Percentiles rank a stretch among this genome's conserved stretches.
Conservation (phyloP, 2,797 vertebrate species). For the Poecilia gillii region DNA sequence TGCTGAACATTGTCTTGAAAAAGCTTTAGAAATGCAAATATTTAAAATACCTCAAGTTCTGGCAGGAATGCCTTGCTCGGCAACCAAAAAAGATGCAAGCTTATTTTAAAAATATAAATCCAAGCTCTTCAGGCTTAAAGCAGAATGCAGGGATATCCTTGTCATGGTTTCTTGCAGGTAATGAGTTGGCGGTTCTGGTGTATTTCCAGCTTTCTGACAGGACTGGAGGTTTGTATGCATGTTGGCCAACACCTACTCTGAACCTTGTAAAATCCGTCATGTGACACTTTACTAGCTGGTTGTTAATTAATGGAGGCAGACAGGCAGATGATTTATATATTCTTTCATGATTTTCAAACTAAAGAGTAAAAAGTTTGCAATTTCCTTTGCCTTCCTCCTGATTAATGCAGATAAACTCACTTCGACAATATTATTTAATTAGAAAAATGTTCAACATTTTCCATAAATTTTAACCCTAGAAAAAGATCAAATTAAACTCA, state of each 20-base stretch:
- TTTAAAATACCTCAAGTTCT: slow-evolving; percentile 21
- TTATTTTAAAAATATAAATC: slow-evolving; percentile 34
- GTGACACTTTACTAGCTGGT: slow-evolving; percentile 65
- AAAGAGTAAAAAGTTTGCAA: slow-evolving; percentile 16
- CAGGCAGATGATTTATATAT: slow-evolving; percentile 39
- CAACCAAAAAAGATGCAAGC: slow-evolving; percentile 11
- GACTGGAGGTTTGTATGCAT: slow-evolving; percentile 67
- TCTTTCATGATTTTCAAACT: slow-evolving; percentile 40
- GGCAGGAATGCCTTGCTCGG: slow-evolving; percentile 26
- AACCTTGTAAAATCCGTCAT: slow-evolving; percentile 73
- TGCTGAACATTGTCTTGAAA: slow-evolving; percentile 12
- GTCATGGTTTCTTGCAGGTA: slow-evolving; percentile 71
- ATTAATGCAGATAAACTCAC: background rate
- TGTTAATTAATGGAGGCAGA: slow-evolving; percentile 53
- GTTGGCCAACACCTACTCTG: slow-evolving; percentile 73
- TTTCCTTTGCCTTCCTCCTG: slow-evolving; percentile 18
- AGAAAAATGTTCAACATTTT: slow-evolving; percentile 20
- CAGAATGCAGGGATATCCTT: slow-evolving; percentile 62
- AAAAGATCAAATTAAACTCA: background rate
- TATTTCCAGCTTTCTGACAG: slow-evolving; percentile 69
- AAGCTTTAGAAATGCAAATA: slow-evolving; percentile 19
- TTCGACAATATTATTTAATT: background rate
- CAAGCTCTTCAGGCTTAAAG: slow-evolving; percentile 47
- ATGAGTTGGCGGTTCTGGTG: slow-evolving; percentile 58
- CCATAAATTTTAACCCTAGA: background rate